Base-by-base conservation (phyloP, 92 coral and sea anemone genomes). In the Hydrozoanthus gracilis region DNA sequence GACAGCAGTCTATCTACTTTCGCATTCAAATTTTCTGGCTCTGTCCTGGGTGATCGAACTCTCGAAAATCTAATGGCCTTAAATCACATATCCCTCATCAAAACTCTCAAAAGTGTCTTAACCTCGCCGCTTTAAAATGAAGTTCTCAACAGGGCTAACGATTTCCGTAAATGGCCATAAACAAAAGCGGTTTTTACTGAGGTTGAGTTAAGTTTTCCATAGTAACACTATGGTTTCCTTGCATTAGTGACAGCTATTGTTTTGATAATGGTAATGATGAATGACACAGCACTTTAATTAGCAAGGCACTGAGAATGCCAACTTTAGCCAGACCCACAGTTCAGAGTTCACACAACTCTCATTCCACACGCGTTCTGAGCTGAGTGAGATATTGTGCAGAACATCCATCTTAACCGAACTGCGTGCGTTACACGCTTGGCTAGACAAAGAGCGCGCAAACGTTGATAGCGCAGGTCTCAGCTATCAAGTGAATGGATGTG, bases 261-360 rank as follows among this genome's bases (percentile, higher is more conserved):
- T 89, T 84, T 75, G 90, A 58, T 95, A 95, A 90, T 94, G 91
- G 88, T 82, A 69, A 52, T 71, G 95, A 68, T 95, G 98, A 95
- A 70, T 95, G 98, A 95, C 98, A 92, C 88, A 46, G 78, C 80
- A 86, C 79, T 80, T 90, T 92, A 88, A 92, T 92, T 86, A 88
- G 88, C 77, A 77, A 90, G 91, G 88, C 87, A 91, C 93, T 92
- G 89, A 86, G 93, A 91, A 95, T 95, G 93, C 98, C 98, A 91
- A 84, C 94, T 87, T 88, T 95, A 91, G 92, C 88, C 83, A 87
- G 92, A 87, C 95, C 92, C 89, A 82, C 94, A 86, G 93, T 72
- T 80, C 85, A 80, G 85, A 80, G 85, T 80, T 80, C 85, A 80
- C 85, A 80, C 74, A 80, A 66, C 56, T 52, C 85, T 80, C 73